Evolutionary conservation across 2,113 vertebrate genomes (phyloP).

Genomic region (Corythaixoides concolor): DNA sequence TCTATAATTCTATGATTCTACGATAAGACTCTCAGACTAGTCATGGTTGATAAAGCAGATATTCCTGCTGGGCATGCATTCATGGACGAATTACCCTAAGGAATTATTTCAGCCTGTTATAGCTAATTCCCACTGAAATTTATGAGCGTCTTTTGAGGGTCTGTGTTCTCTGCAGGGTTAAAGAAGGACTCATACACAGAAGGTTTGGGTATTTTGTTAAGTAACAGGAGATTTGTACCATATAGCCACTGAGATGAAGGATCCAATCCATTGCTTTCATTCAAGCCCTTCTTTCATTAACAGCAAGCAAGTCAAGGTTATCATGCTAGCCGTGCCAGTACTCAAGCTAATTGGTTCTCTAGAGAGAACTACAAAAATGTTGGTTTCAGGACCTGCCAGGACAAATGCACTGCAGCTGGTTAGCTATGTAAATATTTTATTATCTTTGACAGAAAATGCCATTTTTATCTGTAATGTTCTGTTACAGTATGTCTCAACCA

Average conservation of each 20-base stretch:
- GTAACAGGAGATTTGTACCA: not conserved
- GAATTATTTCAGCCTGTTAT: not conserved
- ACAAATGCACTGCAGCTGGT: not conserved
- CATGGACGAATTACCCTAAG: not conserved
- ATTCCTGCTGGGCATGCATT: not conserved
- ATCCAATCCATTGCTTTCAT: not conserved
- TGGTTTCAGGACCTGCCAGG: not conserved
- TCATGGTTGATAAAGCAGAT: not conserved
- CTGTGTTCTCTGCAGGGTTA: not conserved
- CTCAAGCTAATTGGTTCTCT: not conserved
- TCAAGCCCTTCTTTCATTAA: not conserved
- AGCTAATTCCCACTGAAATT: not conserved
- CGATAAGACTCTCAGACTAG: not conserved
- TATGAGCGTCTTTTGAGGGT: not conserved
- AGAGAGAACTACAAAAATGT: not conserved
- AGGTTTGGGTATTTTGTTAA: not conserved
- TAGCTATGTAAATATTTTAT: not conserved
- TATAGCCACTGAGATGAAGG: not conserved
- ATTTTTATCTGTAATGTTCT: slow-evolving; percentile 29
- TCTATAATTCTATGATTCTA: no score
- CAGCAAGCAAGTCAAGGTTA: not conserved
- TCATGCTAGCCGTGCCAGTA: not conserved
- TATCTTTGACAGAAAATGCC: slow-evolving; percentile 19
- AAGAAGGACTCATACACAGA: not conserved
- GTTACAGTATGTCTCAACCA: slow-evolving; percentile 21